These are phyloP conservation scores for Ephydatia muelleri DNA, from an alignment of 37 sponge, comb jelly and placozoan genomes.

Conservation along the genomic window DNA sequence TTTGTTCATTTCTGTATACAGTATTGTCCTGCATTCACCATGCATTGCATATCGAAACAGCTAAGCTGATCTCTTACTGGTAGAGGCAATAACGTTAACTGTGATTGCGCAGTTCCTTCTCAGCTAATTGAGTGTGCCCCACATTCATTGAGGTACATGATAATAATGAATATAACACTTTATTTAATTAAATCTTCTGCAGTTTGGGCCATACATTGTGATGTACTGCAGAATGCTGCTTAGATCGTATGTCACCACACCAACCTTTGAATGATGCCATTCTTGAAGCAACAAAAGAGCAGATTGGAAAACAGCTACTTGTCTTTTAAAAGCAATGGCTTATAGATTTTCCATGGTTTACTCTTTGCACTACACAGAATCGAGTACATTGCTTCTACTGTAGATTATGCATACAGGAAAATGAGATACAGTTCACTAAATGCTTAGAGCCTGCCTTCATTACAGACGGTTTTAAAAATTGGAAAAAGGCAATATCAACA, in stretches of 20 bases:
- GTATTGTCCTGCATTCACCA: conserved; percentile 1
- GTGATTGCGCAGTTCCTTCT: conserved; percentile 1
- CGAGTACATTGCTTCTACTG: conserved; percentile 54
- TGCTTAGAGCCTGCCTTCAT: conserved; percentile 32
- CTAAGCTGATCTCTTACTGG: neutral
- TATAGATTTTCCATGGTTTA: conserved; percentile 28
- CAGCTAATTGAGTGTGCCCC: neutral
- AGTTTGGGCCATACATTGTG: neutral
- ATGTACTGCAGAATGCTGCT: conserved; percentile 1
- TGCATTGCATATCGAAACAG: neutral
- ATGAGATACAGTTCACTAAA: conserved; percentile 18
- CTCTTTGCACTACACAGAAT: conserved; percentile 20
- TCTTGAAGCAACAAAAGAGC: neutral
- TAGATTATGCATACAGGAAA: conserved; percentile 12
- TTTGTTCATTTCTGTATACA: conserved; percentile 1
- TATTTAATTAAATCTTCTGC: neutral
- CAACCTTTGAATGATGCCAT: neutral
- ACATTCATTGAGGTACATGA: neutral
- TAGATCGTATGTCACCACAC: neutral
- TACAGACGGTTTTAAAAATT: conserved; percentile 52
- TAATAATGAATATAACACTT: neutral
- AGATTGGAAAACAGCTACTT: neutral
- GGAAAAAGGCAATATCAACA: conserved; percentile 51
- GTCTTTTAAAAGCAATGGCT: conserved; percentile 7
- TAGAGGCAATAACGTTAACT: conserved; percentile 1